These are phyloP conservation scores for Oreotrochilus melanogaster DNA, from an alignment of 2,113 vertebrate genomes.

Conservation along the genomic window DNA sequence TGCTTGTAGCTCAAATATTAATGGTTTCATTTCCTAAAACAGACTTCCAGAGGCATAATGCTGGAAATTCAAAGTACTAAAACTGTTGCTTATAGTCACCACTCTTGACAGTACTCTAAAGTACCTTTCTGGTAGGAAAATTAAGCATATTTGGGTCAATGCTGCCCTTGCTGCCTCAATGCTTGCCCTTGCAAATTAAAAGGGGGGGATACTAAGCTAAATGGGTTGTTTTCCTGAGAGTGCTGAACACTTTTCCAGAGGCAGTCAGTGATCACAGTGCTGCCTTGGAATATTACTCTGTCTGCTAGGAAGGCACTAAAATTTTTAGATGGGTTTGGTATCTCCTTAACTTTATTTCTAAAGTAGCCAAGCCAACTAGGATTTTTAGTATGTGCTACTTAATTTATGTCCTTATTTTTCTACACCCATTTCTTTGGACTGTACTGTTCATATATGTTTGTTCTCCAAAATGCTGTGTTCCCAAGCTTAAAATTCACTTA, in stretches of 20 bases:
- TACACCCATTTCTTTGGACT: rapidly evolving
- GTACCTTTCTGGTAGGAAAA: neutral
- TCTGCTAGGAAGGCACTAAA: neutral
- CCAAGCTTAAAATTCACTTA: neutral
- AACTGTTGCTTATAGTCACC: rapidly evolving
- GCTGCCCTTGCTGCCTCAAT: neutral
- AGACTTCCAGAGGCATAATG: neutral
- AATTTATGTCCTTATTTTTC: neutral
- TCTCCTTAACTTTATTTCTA: neutral
- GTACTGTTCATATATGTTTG: neutral
- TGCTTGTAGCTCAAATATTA: rapidly evolving
- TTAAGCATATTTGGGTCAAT: neutral
- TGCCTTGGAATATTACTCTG: neutral
- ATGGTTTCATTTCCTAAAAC: neutral
- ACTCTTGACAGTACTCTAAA: neutral
- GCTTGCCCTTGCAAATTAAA: neutral
- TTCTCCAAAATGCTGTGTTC: neutral
- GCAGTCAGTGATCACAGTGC: neutral
- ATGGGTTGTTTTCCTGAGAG: neutral
- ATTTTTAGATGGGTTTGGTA: neutral
- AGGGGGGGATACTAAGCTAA: neutral
- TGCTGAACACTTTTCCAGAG: neutral
- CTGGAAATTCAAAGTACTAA: neutral
- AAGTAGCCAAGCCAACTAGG: neutral
- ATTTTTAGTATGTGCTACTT: neutral